Evolutionary conservation across 2,113 vertebrate genomes (phyloP).

Genomic region (Rhea americana): DNA sequence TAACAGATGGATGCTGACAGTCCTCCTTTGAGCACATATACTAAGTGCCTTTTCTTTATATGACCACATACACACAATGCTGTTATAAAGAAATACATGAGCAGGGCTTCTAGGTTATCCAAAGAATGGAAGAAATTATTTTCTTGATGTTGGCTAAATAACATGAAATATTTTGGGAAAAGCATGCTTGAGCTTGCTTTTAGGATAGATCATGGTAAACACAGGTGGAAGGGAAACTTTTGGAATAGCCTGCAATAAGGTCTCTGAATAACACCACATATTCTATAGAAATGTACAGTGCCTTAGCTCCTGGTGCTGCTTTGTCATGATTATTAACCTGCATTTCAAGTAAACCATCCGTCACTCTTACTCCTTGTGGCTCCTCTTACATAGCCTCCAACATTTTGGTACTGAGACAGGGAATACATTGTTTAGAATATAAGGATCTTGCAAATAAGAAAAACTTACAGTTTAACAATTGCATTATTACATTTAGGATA

Average conservation of each 20-base stretch:
- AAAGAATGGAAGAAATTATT: background rate
- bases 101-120: background rate
- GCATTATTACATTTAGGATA: background rate
- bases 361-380: background rate
- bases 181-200: background rate
- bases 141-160: background rate
- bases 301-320: background rate
- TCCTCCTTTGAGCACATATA: background rate
- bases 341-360: background rate
- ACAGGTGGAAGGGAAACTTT: background rate
- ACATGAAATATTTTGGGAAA: constrained; percentile 11
- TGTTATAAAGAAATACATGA: background rate
- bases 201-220: background rate
- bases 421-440: background rate
- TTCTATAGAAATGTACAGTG: background rate
- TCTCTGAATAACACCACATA: background rate
- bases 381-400: background rate
- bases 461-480: background rate
- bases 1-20: background rate
- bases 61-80: accelerated
- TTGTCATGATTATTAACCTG: background rate
- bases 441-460: background rate
- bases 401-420: background rate
- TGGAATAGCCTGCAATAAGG: background rate
- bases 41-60: background rate